A percentile compares a stretch with the other conserved stretches of the same genome.
These are phyloP conservation scores for Rana temporaria DNA, from an alignment of 2,113 vertebrate species.

Conservation along the genomic window DNA sequence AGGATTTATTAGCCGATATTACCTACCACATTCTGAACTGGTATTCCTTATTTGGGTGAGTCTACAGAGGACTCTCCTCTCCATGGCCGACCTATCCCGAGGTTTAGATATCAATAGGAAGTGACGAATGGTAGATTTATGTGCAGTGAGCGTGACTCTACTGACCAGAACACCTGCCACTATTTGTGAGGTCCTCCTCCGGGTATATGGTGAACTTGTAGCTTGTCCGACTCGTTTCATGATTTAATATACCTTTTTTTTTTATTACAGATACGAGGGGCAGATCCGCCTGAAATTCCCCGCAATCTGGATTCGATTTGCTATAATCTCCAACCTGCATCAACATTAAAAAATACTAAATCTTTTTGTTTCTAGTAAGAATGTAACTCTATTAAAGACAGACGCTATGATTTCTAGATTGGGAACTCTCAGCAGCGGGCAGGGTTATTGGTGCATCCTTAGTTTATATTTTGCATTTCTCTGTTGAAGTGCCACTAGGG, in stretches of 20 bases:
- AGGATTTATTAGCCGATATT: conserved; percentile 18
- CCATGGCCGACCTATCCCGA: not conserved
- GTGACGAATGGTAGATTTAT: conserved; percentile 11
- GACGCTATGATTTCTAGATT: not conserved
- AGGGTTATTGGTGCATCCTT: no score
- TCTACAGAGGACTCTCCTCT: not conserved
- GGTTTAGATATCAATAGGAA: not conserved
- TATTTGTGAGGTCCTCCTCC: conserved; percentile 11
- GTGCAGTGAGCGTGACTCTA: not conserved
- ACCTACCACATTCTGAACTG: conserved; percentile 14
- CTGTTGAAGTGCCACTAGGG: no score
- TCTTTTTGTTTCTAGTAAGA: not conserved
- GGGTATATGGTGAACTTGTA: conserved; percentile 1
- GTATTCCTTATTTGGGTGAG: not conserved
- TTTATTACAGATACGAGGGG: not conserved
- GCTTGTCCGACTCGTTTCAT: not conserved
- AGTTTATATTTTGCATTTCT: no score
- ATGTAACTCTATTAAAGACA: not conserved
- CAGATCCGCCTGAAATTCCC: conserved; percentile 1
- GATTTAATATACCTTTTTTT: not conserved
- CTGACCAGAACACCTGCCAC: conserved; percentile 26
- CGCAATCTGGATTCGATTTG: conserved; percentile 28
- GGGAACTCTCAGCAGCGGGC: not conserved
- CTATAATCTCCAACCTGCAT: not conserved
- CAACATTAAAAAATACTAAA: conserved; percentile 8